These are phyloP conservation scores for Charadrius vociferus DNA, from an alignment of 2,113 vertebrate species.

Conservation along the genomic window DNA sequence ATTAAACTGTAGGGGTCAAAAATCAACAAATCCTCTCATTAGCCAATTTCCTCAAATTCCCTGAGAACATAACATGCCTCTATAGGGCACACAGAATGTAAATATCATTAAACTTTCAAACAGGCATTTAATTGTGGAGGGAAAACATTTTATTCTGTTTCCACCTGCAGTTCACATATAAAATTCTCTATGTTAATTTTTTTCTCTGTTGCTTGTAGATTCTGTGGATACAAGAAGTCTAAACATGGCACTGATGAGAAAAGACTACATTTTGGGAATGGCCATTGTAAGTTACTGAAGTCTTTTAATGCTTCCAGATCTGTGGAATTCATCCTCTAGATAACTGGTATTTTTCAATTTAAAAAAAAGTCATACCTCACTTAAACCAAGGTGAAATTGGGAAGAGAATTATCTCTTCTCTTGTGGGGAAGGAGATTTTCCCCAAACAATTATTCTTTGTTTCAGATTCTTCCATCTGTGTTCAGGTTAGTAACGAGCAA, in stretches of 20 bases:
- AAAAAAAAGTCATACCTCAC: not conserved
- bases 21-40: slow-evolving; percentile 72
- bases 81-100: slow-evolving; percentile 62
- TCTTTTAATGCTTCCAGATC: not conserved
- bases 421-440: not conserved
- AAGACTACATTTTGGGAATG: slow-evolving; percentile 95
- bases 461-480: slow-evolving; percentile 23
- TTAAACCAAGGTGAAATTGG: slow-evolving; percentile 32
- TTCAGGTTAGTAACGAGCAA: slow-evolving; percentile 21
- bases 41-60: slow-evolving; percentile 70
- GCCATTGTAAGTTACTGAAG: slow-evolving; percentile 87
- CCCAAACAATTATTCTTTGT: slow-evolving; percentile 49
- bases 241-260: slow-evolving; percentile 92
- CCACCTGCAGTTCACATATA: slow-evolving; percentile 26
- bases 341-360: not conserved
- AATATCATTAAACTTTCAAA: slow-evolving; percentile 74
- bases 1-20: slow-evolving; percentile 69
- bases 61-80: slow-evolving; percentile 58
- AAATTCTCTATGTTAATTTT: slow-evolving; percentile 25
- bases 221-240: slow-evolving; percentile 95
- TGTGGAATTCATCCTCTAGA: not conserved
- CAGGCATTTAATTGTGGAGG: slow-evolving; percentile 70
- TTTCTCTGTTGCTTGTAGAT: slow-evolving; percentile 79
- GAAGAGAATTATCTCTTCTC: slow-evolving; percentile 7
- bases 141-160: slow-evolving; percentile 55